These are phyloP conservation scores for Lophotis ruficrista DNA, from an alignment of 2,113 vertebrate genomes.

Conservation along the genomic window DNA sequence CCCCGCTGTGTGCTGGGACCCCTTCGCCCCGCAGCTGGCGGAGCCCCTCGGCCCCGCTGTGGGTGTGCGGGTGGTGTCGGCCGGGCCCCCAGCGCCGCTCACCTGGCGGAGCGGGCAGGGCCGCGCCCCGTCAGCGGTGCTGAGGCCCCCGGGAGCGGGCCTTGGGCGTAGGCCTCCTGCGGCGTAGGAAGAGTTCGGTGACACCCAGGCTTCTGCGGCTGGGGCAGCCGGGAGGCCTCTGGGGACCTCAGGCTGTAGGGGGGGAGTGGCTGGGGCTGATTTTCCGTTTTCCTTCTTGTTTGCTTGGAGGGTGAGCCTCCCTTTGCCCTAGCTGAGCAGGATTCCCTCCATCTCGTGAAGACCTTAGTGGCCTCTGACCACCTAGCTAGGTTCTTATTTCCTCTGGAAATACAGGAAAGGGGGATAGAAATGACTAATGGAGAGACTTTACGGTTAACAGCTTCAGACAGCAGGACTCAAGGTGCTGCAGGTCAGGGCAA, in stretches of 20 bases:
- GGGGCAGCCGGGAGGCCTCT: background rate
- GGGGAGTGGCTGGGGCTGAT: accelerated
- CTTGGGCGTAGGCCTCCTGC: background rate
- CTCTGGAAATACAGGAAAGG: accelerated
- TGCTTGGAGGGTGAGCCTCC: background rate
- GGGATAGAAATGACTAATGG: accelerated
- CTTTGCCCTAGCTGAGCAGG: background rate
- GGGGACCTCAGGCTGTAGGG: accelerated
- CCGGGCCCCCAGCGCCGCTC: background rate
- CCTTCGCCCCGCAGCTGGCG: too few species aligned
- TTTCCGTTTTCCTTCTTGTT: background rate
- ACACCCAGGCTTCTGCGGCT: accelerated
- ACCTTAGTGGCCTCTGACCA: background rate
- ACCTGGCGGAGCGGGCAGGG: too few species aligned
- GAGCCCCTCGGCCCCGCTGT: too few species aligned
- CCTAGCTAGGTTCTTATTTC: background rate
- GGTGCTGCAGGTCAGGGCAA: background rate
- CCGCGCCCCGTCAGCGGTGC: accelerated
- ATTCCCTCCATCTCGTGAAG: background rate
- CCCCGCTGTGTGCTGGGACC: background rate
- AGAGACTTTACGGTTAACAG: background rate
- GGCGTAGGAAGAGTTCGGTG: too few species aligned
- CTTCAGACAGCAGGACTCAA: background rate
- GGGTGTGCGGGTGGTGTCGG: background rate
- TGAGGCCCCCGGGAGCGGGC: too few species aligned